phyloP scores from a whole-genome alignment of 2,797 vertebrate genomes.

The Peromyscus eremicus region DNA sequence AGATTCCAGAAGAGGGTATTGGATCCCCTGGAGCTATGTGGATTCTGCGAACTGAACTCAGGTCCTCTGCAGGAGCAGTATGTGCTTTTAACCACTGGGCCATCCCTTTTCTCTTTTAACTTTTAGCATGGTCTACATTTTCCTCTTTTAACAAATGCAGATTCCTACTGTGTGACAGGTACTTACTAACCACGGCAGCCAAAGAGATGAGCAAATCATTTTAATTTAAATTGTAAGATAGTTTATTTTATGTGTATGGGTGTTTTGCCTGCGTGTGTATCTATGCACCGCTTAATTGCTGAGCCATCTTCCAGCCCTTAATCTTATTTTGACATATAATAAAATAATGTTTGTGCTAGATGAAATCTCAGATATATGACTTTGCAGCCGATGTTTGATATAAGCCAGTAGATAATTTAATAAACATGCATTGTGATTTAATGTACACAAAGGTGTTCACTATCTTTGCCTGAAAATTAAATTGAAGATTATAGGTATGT shows the following conservation, averaged over 20 bases:
- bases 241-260: not conserved
- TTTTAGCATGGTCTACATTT: not conserved
- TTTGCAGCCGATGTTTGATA: not conserved
- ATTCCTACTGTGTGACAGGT: not conserved
- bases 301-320: not conserved
- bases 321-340: not conserved
- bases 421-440: not conserved
- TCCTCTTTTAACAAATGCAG: not conserved
- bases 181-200: not conserved
- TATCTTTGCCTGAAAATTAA: constrained; percentile 38
- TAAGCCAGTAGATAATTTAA: constrained; percentile 3
- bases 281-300: not conserved
- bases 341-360: constrained; percentile 5
- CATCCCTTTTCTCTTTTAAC: not conserved
- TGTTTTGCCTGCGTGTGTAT: not conserved
- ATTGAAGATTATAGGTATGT: not conserved
- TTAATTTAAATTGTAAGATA: not conserved
- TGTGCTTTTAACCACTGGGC: not conserved
- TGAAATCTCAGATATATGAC: not conserved
- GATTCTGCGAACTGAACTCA: not conserved
- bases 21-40: not conserved
- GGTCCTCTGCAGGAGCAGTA: not conserved
- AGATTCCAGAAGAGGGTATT: not conserved
- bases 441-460: not conserved
- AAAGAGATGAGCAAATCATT: not conserved